Evolutionary conservation across 2,113 vertebrate genomes (phyloP), one percentile per base, ranked within the genome.

Genomic region (Laterallus jamaicensis): DNA sequence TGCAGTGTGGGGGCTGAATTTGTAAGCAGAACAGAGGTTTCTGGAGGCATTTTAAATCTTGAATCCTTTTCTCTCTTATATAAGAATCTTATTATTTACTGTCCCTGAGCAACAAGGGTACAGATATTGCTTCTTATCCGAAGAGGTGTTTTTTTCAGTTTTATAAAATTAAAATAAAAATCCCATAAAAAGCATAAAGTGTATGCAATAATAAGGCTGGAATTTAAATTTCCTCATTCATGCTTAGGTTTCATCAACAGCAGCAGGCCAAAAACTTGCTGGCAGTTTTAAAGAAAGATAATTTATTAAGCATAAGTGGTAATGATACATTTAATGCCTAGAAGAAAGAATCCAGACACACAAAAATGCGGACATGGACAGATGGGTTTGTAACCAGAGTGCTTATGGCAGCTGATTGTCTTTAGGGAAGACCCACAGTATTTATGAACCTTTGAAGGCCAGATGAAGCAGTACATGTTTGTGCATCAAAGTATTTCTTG

Each of bases 31-130:
- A 28, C 20, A 75, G 31, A 49, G 59, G 40, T 89, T 96, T 89
- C 95, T 71, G 80, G 39, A 86, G 74, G 76, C 83, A 84, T 88
- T 95, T 91, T 91, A 91, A 91, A 85, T 75, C 70, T 82, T 55
- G 29, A 86, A 44, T 82, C 4, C 17, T 75, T 49, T 87, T 44
- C 54, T 71, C 6, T 86, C 24, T 58, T 86, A 70, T 58, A n/a
- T 55, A 88, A 85, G 56, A 74, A 91, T 75, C 66, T 62, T 77
- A 47, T 92, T 88, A 87, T 78, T 91, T 95, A 92, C n/a, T 79
- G 24, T 86, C 77, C 47, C 50, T 29, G 17, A 92, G 81, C 78
- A 88, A 63, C 22, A 50, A 80, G 59, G n/a, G 44, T 95, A 21
- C 35, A 75, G 66, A 82, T 90, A 94, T 89, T 68, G 4, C 37